Base-by-base conservation (phyloP, 2,888 invertebrate genomes). In the Plagodis pulveraria region DNA sequence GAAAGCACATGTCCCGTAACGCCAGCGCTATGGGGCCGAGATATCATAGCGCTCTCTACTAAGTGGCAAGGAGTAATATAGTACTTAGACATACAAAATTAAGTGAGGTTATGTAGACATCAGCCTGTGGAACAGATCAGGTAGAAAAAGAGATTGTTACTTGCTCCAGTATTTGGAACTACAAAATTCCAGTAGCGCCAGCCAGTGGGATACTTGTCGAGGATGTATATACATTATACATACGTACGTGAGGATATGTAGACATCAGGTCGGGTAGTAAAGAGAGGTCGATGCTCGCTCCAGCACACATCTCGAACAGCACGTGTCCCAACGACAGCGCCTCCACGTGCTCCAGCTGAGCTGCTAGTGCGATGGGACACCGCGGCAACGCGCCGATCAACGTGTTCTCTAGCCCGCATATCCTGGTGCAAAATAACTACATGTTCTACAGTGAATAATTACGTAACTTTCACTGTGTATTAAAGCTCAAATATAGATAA, bases 241-340 rank as follows among this genome's bases (percentile, higher is more conserved):
- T 9, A 62, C 69, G 87, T 81, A 97, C 96, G 89, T 96, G 95
- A 53, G 97, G 96, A 95, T 85, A 95, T 86, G 83, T 94, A 82
- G 81, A 69, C 52, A 96, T 91, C 77, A 98, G 95, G 66, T 95
- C 95, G 5, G 96, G 94, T 68, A 96, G 94, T 52, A 97, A 95
- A 43, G 96, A 93, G 48, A 96, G 93, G 70, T 96, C 95, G 66
- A 98, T 88, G 77, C 97, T 97, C 69, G 96, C 95, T 42, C 97
- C 98, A 12, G 97, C 96, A 73, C 97, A 96, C 98, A 98, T 98
- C 91, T 98, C 98, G 84, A 96, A 98, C 58, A 98, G 91, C 76
- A 98, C 94, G 83, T 97, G 96, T 36, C 97, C 98, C 72, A 98
- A 96, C 86, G 94, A 88, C 34, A 94, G 81, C 6, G 94, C 89